Evolutionary conservation across 2,113 vertebrate genomes (phyloP).

Genomic region (Nannospalax galili): DNA sequence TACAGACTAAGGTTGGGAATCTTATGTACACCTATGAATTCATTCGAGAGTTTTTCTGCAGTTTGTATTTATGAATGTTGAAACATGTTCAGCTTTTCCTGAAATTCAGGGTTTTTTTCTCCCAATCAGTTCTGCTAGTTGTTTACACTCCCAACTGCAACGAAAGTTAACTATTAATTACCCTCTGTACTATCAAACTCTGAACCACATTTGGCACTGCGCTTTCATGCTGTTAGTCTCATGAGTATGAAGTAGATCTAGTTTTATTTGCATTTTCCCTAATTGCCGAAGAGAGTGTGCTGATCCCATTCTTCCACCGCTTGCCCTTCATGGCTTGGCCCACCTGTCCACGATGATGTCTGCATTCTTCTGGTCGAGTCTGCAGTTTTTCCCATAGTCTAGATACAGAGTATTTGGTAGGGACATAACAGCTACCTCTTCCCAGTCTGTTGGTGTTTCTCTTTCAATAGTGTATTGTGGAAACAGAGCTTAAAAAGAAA

Average conservation of each 20-base stretch:
- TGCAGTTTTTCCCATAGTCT: background rate
- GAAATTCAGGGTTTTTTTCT: background rate
- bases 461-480: background rate
- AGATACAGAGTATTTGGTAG: background rate
- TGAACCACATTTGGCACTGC: background rate
- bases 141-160: background rate
- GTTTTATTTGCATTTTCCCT: background rate
- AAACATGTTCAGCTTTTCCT: background rate
- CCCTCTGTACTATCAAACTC: background rate
- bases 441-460: background rate
- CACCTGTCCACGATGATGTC: background rate
- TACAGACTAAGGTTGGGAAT: background rate
- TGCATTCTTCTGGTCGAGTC: background rate
- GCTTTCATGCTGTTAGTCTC: background rate
- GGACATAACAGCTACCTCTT: background rate
- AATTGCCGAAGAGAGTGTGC: background rate
- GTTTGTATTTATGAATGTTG: background rate
- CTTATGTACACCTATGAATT: background rate
- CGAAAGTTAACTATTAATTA: constrained; percentile 19
- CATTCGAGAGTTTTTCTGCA: background rate
- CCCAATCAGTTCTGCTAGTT: constrained; percentile 6
- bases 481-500: background rate
- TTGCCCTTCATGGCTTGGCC: background rate
- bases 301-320: background rate
- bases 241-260: background rate